These are phyloP conservation scores for Myotis myotis DNA, from an alignment of 2,797 vertebrate genomes.

Conservation along the genomic window DNA sequence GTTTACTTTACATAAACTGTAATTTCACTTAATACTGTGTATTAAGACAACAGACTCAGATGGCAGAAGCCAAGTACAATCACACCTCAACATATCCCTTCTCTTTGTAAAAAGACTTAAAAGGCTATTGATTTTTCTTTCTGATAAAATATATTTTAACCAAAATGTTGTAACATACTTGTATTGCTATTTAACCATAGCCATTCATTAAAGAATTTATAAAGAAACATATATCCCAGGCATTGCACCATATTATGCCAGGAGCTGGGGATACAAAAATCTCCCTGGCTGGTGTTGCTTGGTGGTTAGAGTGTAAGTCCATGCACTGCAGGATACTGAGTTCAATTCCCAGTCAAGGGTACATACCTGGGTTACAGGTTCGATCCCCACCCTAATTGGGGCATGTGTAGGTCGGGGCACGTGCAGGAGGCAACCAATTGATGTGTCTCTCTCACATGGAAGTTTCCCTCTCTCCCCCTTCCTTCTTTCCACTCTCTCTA, in stretches of 20 bases:
- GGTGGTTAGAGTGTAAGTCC: too few species aligned
- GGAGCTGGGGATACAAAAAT: background rate
- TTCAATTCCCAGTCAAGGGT: too few species aligned
- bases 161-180: background rate
- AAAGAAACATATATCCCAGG: background rate
- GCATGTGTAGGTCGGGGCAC: too few species aligned
- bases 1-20: background rate
- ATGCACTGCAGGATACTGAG: too few species aligned
- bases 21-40: background rate
- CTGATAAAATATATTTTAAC: constrained; percentile 17
- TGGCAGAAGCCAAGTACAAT: background rate
- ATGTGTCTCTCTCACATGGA: too few species aligned
- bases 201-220: background rate
- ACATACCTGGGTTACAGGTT: too few species aligned
- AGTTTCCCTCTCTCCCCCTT: too few species aligned
- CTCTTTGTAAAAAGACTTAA: background rate
- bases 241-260: background rate
- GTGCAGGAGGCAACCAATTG: too few species aligned
- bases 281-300: too few species aligned
- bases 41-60: constrained; percentile 3
- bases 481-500: too few species aligned
- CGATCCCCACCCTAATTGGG: too few species aligned
- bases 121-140: constrained; percentile 18
- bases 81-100: background rate
- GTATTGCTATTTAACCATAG: background rate